phyloP scores from a whole-genome alignment of 2,888 invertebrate species.

The Stegana nigrithorax region DNA sequence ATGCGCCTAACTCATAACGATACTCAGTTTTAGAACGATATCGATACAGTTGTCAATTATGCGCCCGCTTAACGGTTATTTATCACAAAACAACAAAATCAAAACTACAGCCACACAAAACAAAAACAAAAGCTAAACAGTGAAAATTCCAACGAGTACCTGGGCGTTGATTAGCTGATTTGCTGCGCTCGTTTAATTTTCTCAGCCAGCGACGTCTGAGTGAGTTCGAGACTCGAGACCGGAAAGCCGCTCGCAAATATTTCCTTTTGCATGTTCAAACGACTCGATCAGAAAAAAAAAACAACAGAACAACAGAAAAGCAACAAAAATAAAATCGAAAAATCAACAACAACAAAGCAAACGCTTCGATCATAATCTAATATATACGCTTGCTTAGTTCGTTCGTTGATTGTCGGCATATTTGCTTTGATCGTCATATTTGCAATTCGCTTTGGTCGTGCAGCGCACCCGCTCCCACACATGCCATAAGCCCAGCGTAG shows the following conservation, averaged over 20 bases:
- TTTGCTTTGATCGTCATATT: conserved; percentile 52
- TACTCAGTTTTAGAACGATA: conserved; percentile 2
- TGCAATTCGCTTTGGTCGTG: conserved; percentile 23
- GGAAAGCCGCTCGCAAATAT: conserved; percentile 51
- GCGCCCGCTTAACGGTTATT: conserved; percentile 52
- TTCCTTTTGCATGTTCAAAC: conserved; percentile 26
- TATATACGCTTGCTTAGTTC: conserved; percentile 40
- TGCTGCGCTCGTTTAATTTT: conserved; percentile 58
- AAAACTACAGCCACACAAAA: no score
- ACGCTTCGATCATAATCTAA: conserved; percentile 51
- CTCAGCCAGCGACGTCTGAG: no score
- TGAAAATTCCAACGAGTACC: conserved; percentile 61
- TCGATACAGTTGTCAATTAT: conserved; percentile 19
- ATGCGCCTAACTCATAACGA: conserved; percentile 30
- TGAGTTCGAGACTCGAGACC: conserved; percentile 40
- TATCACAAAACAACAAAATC: no score
- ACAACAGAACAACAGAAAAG: no score
- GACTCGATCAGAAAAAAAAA: no score
- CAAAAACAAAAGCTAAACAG: no score
- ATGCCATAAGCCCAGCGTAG: no score
- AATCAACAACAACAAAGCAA: no score
- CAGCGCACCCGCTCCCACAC: no score
- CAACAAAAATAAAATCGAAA: no score
- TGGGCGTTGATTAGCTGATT: conserved; percentile 62
- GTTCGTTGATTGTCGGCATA: conserved; percentile 40